Evolutionary conservation across 2,888 invertebrate genomes (phyloP), one percentile per base, ranked within the genome.

Genomic region (Hartigia nigra): DNA sequence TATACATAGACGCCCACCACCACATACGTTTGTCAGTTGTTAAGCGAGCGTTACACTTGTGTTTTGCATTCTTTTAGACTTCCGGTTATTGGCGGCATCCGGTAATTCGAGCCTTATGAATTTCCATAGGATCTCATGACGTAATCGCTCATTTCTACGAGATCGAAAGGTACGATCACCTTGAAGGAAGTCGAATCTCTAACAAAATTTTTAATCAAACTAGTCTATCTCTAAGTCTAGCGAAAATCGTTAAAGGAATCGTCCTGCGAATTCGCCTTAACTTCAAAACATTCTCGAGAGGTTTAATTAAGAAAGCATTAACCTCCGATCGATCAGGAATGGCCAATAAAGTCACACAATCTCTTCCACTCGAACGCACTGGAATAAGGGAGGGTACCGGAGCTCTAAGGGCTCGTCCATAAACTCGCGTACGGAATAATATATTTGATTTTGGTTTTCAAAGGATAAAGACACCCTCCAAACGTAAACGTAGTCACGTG

Each of bases 361-460:
- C 86, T 81, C 84, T 87, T 87, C 85, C 84, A 83, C 84, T 78
- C 83, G 84, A 85, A 84, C 83, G 85, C 80, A 81, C 69, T 74
- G 77, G 77, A 87, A 87, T 85, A 23, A 55, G 78, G 83, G 80
- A 80, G 70, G 77, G 78, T 79, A 78, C 77, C 69, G 82, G 82
- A 77, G 75, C 79, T 81, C 80, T 74, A 70, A 79, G 76, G 72
- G 75, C 69, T 70, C 69, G 31, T 55, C 36, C 77, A 74, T 70
- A 31, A 23, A 76, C 31, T 31, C 77, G 77, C 74, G 72, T 77
- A 74, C 75, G 70, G 81, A 86, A 88, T 88, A 88, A 90, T 88
- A 88, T 90, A 88, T 89, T 90, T 90, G 89, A 90, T 90, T 90
- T 89, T 84, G 88, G 86, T 88, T 89, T 89, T 89, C 86, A 89